Conservation (phyloP, 2,888 invertebrate species). For the Cerastis rubricosa region DNA sequence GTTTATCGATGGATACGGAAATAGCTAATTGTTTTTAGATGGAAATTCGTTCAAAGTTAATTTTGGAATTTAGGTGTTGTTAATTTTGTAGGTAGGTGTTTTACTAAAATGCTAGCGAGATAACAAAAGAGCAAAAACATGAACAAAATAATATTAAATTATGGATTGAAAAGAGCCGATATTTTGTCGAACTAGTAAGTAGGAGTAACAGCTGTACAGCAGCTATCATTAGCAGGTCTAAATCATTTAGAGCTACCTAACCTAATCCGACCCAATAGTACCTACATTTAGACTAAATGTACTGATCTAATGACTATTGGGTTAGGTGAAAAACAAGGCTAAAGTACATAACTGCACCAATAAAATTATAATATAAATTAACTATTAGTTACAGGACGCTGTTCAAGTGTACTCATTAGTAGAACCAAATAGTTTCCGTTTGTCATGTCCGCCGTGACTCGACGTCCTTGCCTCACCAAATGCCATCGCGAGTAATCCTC, state of each 20-base stretch:
- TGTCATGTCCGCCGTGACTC: conserved; percentile 55
- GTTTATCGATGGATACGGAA: conserved; percentile 6
- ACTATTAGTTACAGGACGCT: conserved; percentile 10
- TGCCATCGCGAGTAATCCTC: conserved; percentile 71
- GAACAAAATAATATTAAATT: not conserved
- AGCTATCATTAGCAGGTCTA: not conserved
- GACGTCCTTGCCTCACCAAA: conserved; percentile 72
- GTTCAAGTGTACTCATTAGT: conserved; percentile 51
- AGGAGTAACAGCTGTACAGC: not conserved
- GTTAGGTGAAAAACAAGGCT: too few relatives aligned
- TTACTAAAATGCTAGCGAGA: not conserved
- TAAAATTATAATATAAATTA: conserved; percentile 19
- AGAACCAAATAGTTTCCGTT: conserved; percentile 66
- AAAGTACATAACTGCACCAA: not conserved
- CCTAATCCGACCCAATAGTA: too few relatives aligned
- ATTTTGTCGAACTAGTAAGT: not conserved
- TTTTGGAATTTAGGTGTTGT: too few relatives aligned
- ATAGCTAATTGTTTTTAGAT: conserved; percentile 9
- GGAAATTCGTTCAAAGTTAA: not conserved
- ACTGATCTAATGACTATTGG: not conserved
- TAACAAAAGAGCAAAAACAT: not conserved
- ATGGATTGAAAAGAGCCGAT: not conserved
- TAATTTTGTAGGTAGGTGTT: not conserved
- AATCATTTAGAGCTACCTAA: too few relatives aligned
- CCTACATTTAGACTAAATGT: too few relatives aligned